Evolutionary conservation across 2,113 vertebrate species (phyloP).

Genomic region (Podarcis muralis): DNA sequence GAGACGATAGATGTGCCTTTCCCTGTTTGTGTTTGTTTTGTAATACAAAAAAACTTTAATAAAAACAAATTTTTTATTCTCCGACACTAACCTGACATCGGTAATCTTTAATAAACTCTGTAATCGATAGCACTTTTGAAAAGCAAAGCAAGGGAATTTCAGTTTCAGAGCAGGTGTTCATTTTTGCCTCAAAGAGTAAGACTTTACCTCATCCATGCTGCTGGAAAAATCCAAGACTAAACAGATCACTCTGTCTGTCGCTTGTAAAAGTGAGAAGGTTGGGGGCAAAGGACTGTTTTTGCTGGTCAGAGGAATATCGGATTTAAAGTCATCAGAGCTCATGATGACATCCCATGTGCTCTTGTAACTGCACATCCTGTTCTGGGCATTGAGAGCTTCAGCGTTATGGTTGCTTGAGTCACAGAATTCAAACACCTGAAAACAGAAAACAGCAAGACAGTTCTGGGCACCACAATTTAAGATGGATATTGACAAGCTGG

Average conservation of each 20-base stretch:
- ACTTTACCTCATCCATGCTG: conserved; percentile 69
- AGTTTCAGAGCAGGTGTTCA: not conserved
- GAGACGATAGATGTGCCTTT: no score
- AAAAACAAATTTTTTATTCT: not conserved
- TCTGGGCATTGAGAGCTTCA: conserved; percentile 76
- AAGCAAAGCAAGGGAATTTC: conserved; percentile 1
- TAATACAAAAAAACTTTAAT: not conserved
- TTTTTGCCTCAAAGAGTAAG: not conserved
- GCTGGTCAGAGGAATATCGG: conserved; percentile 31
- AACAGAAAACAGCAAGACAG: conserved; percentile 17
- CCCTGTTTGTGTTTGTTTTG: no score
- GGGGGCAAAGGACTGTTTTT: conserved; percentile 41
- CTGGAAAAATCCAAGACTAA: conserved; percentile 76
- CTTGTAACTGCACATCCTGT: conserved; percentile 70
- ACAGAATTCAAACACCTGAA: conserved; percentile 76
- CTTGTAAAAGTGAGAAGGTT: conserved; percentile 62
- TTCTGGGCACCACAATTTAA: not conserved
- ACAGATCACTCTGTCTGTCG: conserved; percentile 63
- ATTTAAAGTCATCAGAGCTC: conserved; percentile 60
- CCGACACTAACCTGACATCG: no score
- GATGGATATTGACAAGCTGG: no score
- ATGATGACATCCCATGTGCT: conserved; percentile 72
- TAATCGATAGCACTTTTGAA: not conserved
- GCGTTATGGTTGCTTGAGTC: conserved; percentile 66
- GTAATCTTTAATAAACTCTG: not conserved